Evolutionary conservation across 1,140 invertebrate genomes (phyloP).

Genomic region (Pantala flavescens): DNA sequence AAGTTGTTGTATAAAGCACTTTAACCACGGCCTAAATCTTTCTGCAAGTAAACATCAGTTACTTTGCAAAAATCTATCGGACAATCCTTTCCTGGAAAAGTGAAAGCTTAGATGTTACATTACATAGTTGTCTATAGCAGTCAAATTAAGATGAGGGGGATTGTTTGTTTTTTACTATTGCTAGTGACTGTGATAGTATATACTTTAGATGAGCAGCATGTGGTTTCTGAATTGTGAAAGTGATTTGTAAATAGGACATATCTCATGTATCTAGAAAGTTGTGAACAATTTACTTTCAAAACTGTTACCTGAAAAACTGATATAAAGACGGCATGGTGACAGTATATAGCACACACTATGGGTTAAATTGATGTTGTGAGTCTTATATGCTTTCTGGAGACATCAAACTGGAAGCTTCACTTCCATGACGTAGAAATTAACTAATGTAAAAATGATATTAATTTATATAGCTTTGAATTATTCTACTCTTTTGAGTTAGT

Average conservation of each 20-base stretch:
- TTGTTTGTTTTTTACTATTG: background rate
- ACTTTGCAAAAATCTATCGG: background rate
- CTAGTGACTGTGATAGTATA: background rate
- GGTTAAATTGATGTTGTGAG: conserved; percentile 6
- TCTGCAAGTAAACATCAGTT: background rate
- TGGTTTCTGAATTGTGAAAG: background rate
- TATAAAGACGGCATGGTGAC: background rate
- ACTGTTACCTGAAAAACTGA: background rate
- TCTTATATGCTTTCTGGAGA: background rate
- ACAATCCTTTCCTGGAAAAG: background rate
- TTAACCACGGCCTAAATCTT: conserved; percentile 2
- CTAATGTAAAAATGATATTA: background rate
- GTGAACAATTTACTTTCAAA: background rate
- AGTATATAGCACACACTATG: background rate
- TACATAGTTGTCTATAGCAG: background rate
- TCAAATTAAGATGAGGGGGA: background rate
- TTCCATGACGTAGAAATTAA: background rate
- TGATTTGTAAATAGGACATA: conserved; percentile 1
- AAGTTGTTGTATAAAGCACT: background rate
- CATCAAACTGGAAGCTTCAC: background rate
- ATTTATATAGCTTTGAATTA: background rate
- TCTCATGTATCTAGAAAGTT: background rate
- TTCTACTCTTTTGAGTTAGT: background rate
- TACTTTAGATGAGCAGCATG: background rate
- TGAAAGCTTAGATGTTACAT: background rate